A percentile compares a stretch with the other conserved stretches of the same genome.
Evolutionary conservation across 1,140 invertebrate species (phyloP).

Genomic region (Brachionus plicatilis): DNA sequence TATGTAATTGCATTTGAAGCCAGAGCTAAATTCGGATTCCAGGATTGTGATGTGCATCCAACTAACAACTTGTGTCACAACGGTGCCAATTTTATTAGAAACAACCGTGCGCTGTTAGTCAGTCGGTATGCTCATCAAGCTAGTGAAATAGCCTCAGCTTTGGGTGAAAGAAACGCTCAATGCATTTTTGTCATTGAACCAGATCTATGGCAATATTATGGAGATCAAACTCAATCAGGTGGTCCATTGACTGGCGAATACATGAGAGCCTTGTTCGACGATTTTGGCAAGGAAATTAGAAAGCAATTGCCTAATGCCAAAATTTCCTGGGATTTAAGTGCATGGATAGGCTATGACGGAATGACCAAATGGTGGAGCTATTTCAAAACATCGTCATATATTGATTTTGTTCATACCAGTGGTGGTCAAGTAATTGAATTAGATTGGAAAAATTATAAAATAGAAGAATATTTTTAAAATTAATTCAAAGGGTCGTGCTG

Average conservation of each 20-base stretch:
- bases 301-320: not conserved
- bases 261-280: not conserved
- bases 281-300: not conserved
- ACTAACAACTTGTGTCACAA: not conserved
- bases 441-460: no score
- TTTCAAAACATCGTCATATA: not conserved
- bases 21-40: not conserved
- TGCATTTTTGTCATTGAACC: not conserved
- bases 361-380: not conserved
- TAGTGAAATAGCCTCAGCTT: not conserved
- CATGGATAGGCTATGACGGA: not conserved
- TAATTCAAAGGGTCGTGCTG: not conserved
- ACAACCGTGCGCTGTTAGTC: not conserved
- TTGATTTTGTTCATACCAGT: slow-evolving; percentile 13
- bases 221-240: not conserved
- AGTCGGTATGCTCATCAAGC: not conserved
- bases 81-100: not conserved
- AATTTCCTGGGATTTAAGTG: slow-evolving; percentile 10
- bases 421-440: slow-evolving; percentile 12
- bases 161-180: not conserved
- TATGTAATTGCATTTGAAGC: slow-evolving; percentile 30
- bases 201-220: slow-evolving; percentile 30
- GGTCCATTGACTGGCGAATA: not conserved
- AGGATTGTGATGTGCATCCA: slow-evolving; percentile 8
- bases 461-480: not conserved